phyloP scores from a whole-genome alignment of 2,797 vertebrate species.

The Pelobates cultripes region DNA sequence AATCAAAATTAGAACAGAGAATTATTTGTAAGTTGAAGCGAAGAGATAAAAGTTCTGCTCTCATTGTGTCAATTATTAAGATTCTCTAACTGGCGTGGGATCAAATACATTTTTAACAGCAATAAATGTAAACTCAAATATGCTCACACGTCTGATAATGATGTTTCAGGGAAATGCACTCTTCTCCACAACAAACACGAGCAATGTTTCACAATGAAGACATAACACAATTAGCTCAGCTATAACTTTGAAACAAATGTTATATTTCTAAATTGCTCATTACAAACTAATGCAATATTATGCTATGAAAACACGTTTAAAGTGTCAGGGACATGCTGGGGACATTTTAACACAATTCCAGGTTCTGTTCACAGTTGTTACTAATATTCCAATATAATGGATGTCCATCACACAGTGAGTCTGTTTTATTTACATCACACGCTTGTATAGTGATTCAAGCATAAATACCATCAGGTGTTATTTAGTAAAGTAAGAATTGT shows the following conservation, averaged over 20 bases:
- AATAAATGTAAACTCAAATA: constrained; percentile 33
- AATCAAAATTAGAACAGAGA: not conserved
- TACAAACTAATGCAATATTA: too few relatives aligned
- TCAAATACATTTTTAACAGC: constrained; percentile 40
- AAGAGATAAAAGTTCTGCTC: not conserved
- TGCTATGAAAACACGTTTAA: not conserved
- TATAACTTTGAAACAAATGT: not conserved
- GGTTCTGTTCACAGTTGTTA: too few relatives aligned
- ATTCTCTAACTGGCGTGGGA: constrained; percentile 33
- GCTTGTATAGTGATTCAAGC: too few relatives aligned
- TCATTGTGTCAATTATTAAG: constrained; percentile 7
- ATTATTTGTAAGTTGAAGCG: not conserved
- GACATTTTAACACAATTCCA: too few relatives aligned
- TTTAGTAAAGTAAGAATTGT: too few relatives aligned
- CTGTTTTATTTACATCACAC: too few relatives aligned
- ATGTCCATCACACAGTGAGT: too few relatives aligned
- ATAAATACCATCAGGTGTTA: too few relatives aligned
- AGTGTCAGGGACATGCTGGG: too few relatives aligned
- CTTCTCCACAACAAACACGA: constrained; percentile 1
- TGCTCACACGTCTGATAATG: not conserved
- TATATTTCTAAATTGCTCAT: too few relatives aligned
- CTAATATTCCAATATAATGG: too few relatives aligned
- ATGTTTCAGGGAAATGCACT: constrained; percentile 7
- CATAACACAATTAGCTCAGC: not conserved
- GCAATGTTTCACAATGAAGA: not conserved